Evolutionary conservation across 2,113 vertebrate species (phyloP).

Genomic region (Cynopterus brachyotis): DNA sequence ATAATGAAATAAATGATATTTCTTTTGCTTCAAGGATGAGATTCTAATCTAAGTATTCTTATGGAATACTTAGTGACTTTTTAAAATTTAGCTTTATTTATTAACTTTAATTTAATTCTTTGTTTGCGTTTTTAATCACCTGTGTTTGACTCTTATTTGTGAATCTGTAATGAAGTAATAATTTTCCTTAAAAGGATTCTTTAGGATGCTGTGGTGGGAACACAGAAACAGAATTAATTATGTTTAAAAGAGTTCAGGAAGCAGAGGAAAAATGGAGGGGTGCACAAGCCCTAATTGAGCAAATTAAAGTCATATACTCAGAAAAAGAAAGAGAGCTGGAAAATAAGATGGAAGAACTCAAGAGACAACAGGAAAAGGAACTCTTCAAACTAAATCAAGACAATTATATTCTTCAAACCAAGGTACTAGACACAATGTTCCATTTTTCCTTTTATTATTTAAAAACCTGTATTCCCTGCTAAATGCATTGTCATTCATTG

Average conservation of each 20-base stretch:
- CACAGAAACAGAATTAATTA: slow-evolving; percentile 79
- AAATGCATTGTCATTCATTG: not conserved
- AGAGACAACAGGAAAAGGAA: slow-evolving; percentile 84
- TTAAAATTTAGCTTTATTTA: not conserved
- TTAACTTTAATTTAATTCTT: not conserved
- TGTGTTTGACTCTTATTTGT: not conserved
- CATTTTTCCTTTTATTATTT: not conserved
- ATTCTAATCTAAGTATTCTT: not conserved
- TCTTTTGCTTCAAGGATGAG: not conserved
- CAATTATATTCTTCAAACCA: slow-evolving; percentile 91
- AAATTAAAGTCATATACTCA: slow-evolving; percentile 83
- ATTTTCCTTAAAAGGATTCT: slow-evolving; percentile 73
- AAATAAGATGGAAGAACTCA: slow-evolving; percentile 80
- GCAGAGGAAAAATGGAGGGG: slow-evolving; percentile 82
- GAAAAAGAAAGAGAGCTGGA: slow-evolving; percentile 85
- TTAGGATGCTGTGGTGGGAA: slow-evolving; percentile 59
- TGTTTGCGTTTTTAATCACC: not conserved
- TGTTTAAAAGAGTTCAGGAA: slow-evolving; percentile 82
- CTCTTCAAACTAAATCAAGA: slow-evolving; percentile 88
- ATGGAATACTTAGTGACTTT: not conserved
- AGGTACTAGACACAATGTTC: slow-evolving; percentile 82
- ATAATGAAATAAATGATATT: not conserved
- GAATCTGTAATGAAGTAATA: slow-evolving; percentile 3
- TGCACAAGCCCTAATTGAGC: slow-evolving; percentile 80
- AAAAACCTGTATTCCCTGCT: not conserved